Percentiles rank a stretch among this genome's conserved stretches.
These are phyloP conservation scores for Lipophrys pholis DNA, from an alignment of 2,113 vertebrate species.

Conservation along the genomic window DNA sequence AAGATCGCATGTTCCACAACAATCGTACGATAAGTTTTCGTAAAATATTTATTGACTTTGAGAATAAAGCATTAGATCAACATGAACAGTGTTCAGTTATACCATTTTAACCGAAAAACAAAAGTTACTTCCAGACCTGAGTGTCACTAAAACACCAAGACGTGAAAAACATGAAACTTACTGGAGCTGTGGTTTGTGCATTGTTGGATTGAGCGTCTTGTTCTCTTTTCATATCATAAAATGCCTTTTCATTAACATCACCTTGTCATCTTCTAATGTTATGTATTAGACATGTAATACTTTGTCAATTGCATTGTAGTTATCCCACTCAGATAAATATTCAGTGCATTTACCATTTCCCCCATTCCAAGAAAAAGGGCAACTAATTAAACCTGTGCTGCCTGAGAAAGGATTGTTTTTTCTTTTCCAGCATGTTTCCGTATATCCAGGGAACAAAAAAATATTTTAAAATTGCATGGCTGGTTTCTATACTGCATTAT, in stretches of 20 bases:
- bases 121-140: constrained; percentile 83
- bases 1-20: no score
- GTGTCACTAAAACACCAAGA: constrained; percentile 82
- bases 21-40: constrained; percentile 38
- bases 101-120: constrained; percentile 69
- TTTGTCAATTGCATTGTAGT: constrained; percentile 62
- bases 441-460: constrained; percentile 41
- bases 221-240: constrained; percentile 51
- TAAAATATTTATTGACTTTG: constrained; percentile 85
- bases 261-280: no score
- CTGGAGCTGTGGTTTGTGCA: constrained; percentile 74
- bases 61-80: constrained; percentile 82
- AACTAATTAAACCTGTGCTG: constrained; percentile 61
- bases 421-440: constrained; percentile 48
- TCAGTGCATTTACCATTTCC: constrained; percentile 75
- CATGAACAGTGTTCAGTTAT: constrained; percentile 81
- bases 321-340: constrained; percentile 65
- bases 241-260: constrained; percentile 26
- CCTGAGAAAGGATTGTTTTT: constrained; percentile 63
- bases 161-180: constrained; percentile 65
- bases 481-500: constrained; percentile 65
- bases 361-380: constrained; percentile 62
- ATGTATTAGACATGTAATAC: constrained; percentile 67
- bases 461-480: constrained; percentile 54
- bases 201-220: constrained; percentile 75